Base-by-base conservation (phyloP, 2,113 vertebrate species). In the Heterochromis multidens region DNA sequence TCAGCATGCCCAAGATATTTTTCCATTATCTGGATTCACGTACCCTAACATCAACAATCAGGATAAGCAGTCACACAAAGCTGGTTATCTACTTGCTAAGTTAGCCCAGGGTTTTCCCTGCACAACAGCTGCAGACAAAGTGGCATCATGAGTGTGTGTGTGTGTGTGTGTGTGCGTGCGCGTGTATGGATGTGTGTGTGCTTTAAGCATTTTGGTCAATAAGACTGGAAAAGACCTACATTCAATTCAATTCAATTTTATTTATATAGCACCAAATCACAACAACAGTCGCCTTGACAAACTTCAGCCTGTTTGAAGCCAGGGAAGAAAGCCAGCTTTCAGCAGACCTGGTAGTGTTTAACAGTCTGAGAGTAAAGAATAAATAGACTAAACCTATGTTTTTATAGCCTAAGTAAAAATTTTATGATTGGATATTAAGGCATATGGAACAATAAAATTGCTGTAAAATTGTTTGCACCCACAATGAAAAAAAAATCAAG, bases 91-190 rank as follows among this genome's bases (percentile, higher is more conserved):
- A 17, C 37, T 40, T 10, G 0, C 65, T 70, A 2, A 46, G 37
- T 1, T 27, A 70, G 27, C 65, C 40, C 65, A 27, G 23, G 0
- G 23, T 19, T 27, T 46, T 19, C 40, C 2, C 65, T 70, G 3
- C 40, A 70, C 12, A 40, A 33, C 33, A 0, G 61, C 1, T 1
- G 61, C 61, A 63, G 31, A 63, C 3, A 63, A 35, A 35, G 31
- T 35, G 0, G 61, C 7, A 10, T n/a, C n/a, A 11, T 2, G 61
- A 13, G 12, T 0, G 62, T 23, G 2, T 31, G 5, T 9, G 62
- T 40, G 62, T 40, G 62, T 40, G 62, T 1, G 12, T 0, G 62
- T 23, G 2, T 31, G 5, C 5, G 62, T 40, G 62, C 23, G 62
- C 23, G 62, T 1, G 8, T 46, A 46, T 19, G 23, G 6, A 4